These are phyloP conservation scores for Stenodera caucasica DNA, from an alignment of 2,888 invertebrate genomes.

Conservation along the genomic window DNA sequence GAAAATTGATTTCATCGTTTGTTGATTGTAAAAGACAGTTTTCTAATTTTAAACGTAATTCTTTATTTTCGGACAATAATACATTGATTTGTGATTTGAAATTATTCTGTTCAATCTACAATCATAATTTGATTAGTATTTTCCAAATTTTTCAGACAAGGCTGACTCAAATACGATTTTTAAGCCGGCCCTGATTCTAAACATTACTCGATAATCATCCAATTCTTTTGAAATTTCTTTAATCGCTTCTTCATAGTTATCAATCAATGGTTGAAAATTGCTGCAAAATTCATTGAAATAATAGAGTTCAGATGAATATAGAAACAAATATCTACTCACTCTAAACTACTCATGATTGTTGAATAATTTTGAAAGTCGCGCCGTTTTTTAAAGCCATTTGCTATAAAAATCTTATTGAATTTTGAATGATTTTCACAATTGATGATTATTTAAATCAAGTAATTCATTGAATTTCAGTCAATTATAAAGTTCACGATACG, in stretches of 20 bases:
- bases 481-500: neutral
- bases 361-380: neutral
- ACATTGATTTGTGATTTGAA: conserved; percentile 32
- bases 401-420: too few species aligned
- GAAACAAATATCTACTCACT: neutral
- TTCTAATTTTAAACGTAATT: conserved; percentile 30
- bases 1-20: conserved; percentile 10
- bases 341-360: neutral
- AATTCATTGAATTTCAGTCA: too few species aligned
- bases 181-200: too few species aligned
- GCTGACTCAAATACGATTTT: too few species aligned
- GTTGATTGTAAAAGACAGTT: conserved; percentile 16
- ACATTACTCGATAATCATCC: conserved; percentile 35
- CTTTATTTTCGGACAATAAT: conserved; percentile 39
- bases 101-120: conserved; percentile 38
- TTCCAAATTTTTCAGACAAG: too few species aligned
- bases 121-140: conserved; percentile 16
- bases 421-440: too few species aligned
- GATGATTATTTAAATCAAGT: too few species aligned
- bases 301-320: neutral
- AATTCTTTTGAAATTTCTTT: conserved; percentile 40
- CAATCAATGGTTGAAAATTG: conserved; percentile 34
- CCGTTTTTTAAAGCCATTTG: neutral
- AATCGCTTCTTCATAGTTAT: conserved; percentile 37
- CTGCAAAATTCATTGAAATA: conserved; percentile 22